phyloP scores from a whole-genome alignment of 2,113 vertebrate species.

The Ammodytes dubius region DNA sequence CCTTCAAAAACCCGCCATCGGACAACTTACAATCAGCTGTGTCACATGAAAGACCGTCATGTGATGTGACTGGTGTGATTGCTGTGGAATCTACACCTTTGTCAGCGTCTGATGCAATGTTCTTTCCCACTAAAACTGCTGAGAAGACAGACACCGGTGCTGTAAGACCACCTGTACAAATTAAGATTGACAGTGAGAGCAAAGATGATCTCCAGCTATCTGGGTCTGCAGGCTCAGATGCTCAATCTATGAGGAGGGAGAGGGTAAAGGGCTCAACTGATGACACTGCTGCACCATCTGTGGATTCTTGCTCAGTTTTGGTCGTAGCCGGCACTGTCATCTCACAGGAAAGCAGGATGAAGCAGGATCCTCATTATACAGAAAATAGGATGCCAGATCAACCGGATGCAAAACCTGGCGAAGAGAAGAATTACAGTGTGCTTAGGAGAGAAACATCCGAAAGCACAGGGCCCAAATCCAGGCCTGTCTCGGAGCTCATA shows the following conservation, averaged over 20 bases:
- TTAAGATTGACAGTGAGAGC: conserved; percentile 15
- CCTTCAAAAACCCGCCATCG: background rate
- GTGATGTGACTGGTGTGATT: conserved; percentile 28
- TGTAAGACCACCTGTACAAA: conserved; percentile 7
- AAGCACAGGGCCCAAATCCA: conserved; percentile 54
- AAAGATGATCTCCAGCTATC: background rate
- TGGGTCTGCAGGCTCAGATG: conserved; percentile 14
- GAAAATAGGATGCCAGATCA: conserved; percentile 33
- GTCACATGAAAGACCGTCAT: conserved; percentile 47
- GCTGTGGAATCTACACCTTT: conserved; percentile 43
- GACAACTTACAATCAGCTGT: conserved; percentile 37
- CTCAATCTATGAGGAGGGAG: conserved; percentile 14
- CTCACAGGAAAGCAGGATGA: conserved; percentile 48
- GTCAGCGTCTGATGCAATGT: conserved; percentile 9
- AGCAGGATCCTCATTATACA: conserved; percentile 37
- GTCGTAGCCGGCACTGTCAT: conserved; percentile 9
- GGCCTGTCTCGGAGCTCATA: conserved; percentile 84
- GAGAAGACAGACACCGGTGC: conserved; percentile 24
- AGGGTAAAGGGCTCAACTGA: conserved; percentile 26
- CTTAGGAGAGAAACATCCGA: conserved; percentile 50
- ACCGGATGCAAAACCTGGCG: conserved; percentile 29
- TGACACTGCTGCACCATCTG: conserved; percentile 16
- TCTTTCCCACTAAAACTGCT: background rate
- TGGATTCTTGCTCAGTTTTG: conserved; percentile 13
- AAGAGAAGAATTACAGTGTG: conserved; percentile 43